Conservation (phyloP, 2,888 invertebrate species). For the Gari tellinella region DNA sequence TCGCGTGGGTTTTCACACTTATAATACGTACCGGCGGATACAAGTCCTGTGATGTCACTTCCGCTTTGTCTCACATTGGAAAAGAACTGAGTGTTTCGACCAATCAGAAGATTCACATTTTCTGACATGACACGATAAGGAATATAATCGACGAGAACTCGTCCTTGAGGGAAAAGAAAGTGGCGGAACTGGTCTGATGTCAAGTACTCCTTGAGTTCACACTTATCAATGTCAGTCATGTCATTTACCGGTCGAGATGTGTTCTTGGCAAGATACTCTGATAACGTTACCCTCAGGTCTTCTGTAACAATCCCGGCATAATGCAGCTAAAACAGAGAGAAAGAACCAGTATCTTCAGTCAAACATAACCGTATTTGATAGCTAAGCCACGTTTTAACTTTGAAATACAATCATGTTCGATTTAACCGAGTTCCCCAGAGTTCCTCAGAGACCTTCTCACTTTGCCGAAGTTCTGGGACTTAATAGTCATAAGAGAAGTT, state of each 20-base stretch:
- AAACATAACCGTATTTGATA: no score
- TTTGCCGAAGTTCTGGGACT: no score
- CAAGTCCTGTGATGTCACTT: constrained; percentile 25
- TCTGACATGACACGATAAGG: constrained; percentile 18
- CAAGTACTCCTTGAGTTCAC: constrained; percentile 6
- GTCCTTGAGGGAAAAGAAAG: constrained; percentile 33
- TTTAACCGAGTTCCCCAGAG: no score
- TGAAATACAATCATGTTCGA: no score
- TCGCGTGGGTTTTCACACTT: constrained; percentile 38
- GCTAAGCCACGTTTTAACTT: no score
- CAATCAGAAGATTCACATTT: constrained; percentile 31
- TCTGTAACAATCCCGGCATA: constrained; percentile 45
- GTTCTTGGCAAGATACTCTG: no score
- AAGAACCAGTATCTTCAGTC: no score
- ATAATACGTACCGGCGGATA: constrained; percentile 49
- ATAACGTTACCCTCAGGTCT: constrained; percentile 13
- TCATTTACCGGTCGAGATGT: background rate
- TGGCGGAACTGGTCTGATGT: background rate
- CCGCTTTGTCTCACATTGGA: constrained; percentile 21
- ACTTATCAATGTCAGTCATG: background rate
- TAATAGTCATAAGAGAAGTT: no score
- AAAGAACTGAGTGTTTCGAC: constrained; percentile 31
- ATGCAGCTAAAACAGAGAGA: constrained; percentile 55
- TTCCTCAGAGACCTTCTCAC: no score
- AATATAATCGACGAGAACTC: constrained; percentile 37